phyloP scores from a whole-genome alignment of 2,888 invertebrate species.

The Synergus umbraculus region DNA sequence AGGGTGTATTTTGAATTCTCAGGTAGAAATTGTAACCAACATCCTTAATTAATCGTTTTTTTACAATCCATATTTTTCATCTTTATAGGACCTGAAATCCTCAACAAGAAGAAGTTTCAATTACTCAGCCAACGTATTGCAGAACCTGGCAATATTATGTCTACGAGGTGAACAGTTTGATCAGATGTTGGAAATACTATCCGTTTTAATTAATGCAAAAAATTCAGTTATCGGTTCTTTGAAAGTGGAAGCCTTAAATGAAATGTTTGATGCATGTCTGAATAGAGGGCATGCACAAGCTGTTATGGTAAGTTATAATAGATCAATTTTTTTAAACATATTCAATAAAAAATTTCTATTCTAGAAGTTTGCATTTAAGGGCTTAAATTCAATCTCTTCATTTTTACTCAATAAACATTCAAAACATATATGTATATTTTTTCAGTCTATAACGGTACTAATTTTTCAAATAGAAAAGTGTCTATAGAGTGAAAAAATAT shows the following conservation, averaged over 20 bases:
- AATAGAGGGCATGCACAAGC: slow-evolving; percentile 77
- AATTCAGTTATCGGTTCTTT: slow-evolving; percentile 79
- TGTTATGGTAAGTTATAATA: slow-evolving; percentile 79
- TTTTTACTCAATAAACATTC: too few species aligned
- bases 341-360: not conserved
- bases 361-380: too few species aligned
- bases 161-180: slow-evolving; percentile 79
- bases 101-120: slow-evolving; percentile 35
- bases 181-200: slow-evolving; percentile 71
- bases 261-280: slow-evolving; percentile 81
- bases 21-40: too few species aligned
- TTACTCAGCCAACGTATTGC: slow-evolving; percentile 32
- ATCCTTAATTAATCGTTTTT: not conserved
- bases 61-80: not conserved
- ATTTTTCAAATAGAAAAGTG: too few species aligned
- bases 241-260: slow-evolving; percentile 77
- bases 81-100: slow-evolving; percentile 37
- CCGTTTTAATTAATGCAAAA: slow-evolving; percentile 61
- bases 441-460: too few species aligned
- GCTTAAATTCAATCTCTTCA: too few species aligned
- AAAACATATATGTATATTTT: too few species aligned
- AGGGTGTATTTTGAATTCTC: too few species aligned
- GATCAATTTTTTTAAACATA: slow-evolving; percentile 4
- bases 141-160: slow-evolving; percentile 67
- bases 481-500: too few species aligned